A percentile compares a stretch with the other conserved stretches of the same genome.
phyloP scores from a whole-genome alignment of 2,113 vertebrate genomes.

The Aspidoscelis tigris region DNA sequence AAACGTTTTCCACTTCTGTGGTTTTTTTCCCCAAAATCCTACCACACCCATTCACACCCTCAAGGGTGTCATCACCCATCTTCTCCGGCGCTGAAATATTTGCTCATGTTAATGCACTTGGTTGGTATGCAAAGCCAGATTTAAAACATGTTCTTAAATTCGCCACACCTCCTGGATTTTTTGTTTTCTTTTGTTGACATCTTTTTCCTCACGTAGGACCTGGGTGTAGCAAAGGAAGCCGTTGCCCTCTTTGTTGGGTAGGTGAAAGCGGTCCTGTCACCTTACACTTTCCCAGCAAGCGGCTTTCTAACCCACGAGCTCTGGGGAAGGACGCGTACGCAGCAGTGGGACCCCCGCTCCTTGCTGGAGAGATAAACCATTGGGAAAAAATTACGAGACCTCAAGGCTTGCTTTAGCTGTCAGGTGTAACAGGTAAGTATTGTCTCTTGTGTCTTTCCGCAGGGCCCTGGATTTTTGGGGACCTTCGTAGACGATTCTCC shows the following conservation, averaged over 20 bases:
- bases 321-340: background rate
- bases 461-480: background rate
- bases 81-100: background rate
- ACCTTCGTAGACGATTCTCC: background rate
- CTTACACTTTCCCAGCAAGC: too few species aligned
- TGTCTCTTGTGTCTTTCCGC: background rate
- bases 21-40: background rate
- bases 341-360: background rate
- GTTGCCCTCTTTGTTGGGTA: background rate
- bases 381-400: too few species aligned
- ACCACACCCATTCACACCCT: background rate
- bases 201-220: background rate
- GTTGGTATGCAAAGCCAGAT: background rate
- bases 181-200: background rate
- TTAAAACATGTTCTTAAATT: background rate
- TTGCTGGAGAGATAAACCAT: background rate
- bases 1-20: background rate
- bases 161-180: background rate
- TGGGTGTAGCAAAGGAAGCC: background rate
- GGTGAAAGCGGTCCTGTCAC: too few species aligned
- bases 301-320: background rate
- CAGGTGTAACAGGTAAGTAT: background rate
- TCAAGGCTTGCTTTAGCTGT: background rate
- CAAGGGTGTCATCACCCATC: background rate
- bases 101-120: background rate